phyloP scores from a whole-genome alignment of 2,888 invertebrate genomes.

The Isoperla grammatica region DNA sequence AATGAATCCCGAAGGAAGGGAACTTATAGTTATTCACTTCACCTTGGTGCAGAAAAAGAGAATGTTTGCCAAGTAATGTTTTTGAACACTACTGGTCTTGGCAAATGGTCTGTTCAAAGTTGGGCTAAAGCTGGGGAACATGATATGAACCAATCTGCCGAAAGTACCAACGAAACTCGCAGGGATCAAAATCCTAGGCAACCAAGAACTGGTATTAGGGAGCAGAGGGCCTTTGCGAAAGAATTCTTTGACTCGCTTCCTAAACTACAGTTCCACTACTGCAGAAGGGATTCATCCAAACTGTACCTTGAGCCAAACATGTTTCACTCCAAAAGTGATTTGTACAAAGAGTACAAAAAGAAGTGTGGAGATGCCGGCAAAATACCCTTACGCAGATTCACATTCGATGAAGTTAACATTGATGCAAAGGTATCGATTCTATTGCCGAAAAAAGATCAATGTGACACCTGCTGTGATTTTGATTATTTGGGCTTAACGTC shows the following conservation, averaged over 20 bases:
- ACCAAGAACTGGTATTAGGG: background rate
- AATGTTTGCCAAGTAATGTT: conserved; percentile 15
- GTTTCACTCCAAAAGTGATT: conserved; percentile 22
- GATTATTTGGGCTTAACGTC: too few relatives aligned
- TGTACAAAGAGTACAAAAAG: conserved; percentile 30
- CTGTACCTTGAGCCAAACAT: conserved; percentile 31
- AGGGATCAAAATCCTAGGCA: background rate
- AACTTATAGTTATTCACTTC: conserved; percentile 11
- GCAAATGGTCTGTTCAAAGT: conserved; percentile 11
- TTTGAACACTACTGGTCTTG: conserved; percentile 10
- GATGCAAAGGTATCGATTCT: conserved; percentile 32
- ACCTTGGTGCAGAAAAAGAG: background rate
- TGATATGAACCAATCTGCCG: background rate
- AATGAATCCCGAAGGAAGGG: background rate
- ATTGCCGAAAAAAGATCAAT: conserved; percentile 34
- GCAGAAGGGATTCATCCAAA: conserved; percentile 29
- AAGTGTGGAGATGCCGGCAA: conserved; percentile 27
- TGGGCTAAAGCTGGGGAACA: conserved; percentile 15
- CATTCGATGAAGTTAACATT: conserved; percentile 30
- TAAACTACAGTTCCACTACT: conserved; percentile 31
- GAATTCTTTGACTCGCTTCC: background rate
- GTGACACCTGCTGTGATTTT: conserved; percentile 33
- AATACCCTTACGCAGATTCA: conserved; percentile 25
- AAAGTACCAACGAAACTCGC: background rate
- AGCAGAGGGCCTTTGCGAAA: background rate